These are phyloP conservation scores for Myotis brandtii DNA, from an alignment of 2,113 vertebrate genomes.

Conservation along the genomic window DNA sequence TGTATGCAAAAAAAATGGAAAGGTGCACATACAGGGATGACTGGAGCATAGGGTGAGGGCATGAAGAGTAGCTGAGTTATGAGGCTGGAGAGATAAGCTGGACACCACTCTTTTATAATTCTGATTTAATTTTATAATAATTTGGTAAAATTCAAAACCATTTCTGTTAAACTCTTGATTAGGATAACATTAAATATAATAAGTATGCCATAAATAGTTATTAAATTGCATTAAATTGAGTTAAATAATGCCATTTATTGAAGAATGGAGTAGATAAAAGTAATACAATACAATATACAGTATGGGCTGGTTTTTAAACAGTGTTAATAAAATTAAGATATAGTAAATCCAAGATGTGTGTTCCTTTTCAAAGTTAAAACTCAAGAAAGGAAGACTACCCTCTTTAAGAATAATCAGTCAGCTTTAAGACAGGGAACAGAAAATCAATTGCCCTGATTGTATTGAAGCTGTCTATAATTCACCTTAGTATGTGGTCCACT, in stretches of 20 bases:
- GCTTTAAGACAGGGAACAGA: neutral
- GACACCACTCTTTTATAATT: neutral
- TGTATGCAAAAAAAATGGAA: no score
- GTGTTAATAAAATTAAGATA: neutral
- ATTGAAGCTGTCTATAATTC: neutral
- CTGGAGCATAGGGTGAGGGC: neutral
- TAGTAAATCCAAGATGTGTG: conserved; percentile 8
- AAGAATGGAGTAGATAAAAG: neutral
- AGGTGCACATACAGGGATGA: no score
- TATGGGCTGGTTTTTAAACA: neutral
- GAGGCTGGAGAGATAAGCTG: neutral
- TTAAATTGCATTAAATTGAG: neutral
- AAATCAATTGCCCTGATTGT: neutral
- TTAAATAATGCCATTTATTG: neutral
- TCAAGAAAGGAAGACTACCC: neutral
- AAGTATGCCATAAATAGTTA: neutral
- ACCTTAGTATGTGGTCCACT: neutral
- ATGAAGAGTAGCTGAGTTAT: neutral
- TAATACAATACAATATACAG: neutral
- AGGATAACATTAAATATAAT: neutral
- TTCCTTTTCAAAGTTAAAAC: conserved; percentile 38
- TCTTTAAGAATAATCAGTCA: neutral
- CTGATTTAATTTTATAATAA: neutral
- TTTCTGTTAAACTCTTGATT: neutral
- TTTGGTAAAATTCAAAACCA: neutral